phyloP scores from a whole-genome alignment of 1,140 invertebrate genomes.

The Drosophila kepulauana region DNA sequence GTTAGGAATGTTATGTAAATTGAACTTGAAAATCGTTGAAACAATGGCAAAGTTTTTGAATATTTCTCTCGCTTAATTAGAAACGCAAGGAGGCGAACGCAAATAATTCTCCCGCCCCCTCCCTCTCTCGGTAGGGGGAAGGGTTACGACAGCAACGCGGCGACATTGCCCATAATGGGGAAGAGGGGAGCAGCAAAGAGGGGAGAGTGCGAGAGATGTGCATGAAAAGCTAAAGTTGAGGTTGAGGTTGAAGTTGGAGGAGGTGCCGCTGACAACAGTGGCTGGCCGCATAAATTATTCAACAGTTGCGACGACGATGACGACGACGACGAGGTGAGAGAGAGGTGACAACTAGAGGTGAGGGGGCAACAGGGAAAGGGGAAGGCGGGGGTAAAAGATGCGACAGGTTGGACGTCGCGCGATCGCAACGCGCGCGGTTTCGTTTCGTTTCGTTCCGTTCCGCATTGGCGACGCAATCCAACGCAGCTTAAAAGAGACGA shows the following conservation, averaged over 20 bases:
- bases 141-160: conserved; percentile 15
- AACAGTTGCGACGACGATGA: conserved; percentile 51
- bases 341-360: background rate
- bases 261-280: conserved; percentile 65
- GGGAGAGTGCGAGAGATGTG: background rate
- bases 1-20: conserved; percentile 80
- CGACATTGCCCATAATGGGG: conserved; percentile 26
- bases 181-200: background rate
- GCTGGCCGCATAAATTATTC: conserved; percentile 73
- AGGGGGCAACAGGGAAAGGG: too few species aligned
- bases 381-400: too few species aligned
- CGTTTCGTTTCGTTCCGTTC: conserved; percentile 54
- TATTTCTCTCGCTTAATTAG: conserved; percentile 80
- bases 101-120: conserved; percentile 64
- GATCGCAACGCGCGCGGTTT: background rate
- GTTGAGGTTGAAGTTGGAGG: conserved; percentile 41
- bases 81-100: conserved; percentile 77
- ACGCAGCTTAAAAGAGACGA: conserved; percentile 43
- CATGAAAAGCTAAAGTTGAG: conserved; percentile 24
- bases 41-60: conserved; percentile 80
- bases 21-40: conserved; percentile 79
- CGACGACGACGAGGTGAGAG: background rate
- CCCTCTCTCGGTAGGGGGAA: too few species aligned
- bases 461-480: conserved; percentile 73
- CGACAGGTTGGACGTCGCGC: conserved; percentile 6